Conservation (phyloP, 1,140 invertebrate genomes). For the Hirudo medicinalis region DNA sequence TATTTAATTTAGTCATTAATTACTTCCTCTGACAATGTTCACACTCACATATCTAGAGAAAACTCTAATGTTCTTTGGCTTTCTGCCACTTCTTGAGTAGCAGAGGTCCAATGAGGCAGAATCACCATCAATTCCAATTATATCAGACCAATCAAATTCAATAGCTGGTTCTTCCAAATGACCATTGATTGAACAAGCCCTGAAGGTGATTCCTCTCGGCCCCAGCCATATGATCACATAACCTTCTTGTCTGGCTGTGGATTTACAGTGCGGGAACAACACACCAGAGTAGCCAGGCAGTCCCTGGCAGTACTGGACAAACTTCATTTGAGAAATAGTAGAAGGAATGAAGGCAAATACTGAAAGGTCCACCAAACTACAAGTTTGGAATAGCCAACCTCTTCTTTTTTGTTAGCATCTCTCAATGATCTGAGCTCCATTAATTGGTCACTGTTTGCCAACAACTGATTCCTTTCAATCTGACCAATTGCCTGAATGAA, state of each 20-base stretch:
- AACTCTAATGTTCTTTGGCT: too few relatives aligned
- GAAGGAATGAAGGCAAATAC: constrained; percentile 5
- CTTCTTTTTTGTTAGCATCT: constrained; percentile 1
- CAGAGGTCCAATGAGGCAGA: too few relatives aligned
- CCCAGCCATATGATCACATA: constrained; percentile 71
- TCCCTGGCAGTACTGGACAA: constrained; percentile 34
- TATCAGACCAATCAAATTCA: constrained; percentile 11
- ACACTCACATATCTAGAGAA: too few relatives aligned
- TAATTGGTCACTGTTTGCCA: background rate
- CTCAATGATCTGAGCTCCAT: background rate
- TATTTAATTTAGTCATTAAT: too few relatives aligned
- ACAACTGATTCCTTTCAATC: background rate
- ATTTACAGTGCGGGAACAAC: constrained; percentile 85
- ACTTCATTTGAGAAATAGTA: background rate
- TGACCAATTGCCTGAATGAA: background rate
- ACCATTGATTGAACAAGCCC: constrained; percentile 75
- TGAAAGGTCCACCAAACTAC: background rate
- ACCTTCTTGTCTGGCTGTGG: constrained; percentile 79
- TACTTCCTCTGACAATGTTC: too few relatives aligned
- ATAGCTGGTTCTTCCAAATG: constrained; percentile 43
- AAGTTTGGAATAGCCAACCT: background rate
- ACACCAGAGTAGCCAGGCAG: constrained; percentile 80
- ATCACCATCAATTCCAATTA: background rate
- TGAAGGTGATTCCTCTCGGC: constrained; percentile 60
- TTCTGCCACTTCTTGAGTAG: too few relatives aligned